These are phyloP conservation scores for Stylophora pistillata DNA, from an alignment of 64 coral and sea anemone species.

Conservation along the genomic window DNA sequence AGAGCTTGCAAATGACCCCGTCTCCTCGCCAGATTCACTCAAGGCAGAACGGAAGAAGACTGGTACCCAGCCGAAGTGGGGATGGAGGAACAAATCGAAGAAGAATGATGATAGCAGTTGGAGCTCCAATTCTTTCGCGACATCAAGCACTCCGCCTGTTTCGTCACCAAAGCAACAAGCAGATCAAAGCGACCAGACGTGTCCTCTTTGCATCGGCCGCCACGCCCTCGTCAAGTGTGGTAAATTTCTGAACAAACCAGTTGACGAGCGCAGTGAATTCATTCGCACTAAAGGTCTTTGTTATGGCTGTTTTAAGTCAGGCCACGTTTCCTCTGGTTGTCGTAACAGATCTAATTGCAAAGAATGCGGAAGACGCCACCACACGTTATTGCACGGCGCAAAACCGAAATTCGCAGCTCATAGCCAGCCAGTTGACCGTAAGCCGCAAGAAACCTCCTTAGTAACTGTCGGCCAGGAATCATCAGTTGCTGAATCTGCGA, in stretches of 20 bases:
- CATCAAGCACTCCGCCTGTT: neutral
- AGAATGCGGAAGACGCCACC: conserved; percentile 16
- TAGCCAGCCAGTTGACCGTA: neutral
- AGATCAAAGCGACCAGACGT: neutral
- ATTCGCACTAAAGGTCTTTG: neutral
- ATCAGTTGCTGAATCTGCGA: neutral
- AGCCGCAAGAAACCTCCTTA: neutral
- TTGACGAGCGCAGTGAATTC: neutral
- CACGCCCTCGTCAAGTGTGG: conserved; percentile 5
- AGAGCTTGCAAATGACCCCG: conserved; percentile 23
- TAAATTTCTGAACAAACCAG: conserved; percentile 1
- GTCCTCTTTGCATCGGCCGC: neutral
- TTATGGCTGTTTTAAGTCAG: neutral
- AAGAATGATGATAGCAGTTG: neutral
- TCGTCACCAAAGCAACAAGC: neutral
- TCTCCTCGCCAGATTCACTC: neutral
- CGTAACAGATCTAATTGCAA: neutral
- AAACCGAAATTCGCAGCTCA: too few species aligned
- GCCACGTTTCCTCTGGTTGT: neutral
- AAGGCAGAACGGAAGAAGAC: conserved; percentile 4
- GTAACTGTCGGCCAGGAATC: neutral
- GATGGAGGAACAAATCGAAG: neutral
- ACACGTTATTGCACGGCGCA: neutral
- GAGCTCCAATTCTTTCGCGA: neutral
- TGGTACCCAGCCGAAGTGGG: neutral